phyloP scores from a whole-genome alignment of 2,888 invertebrate species.

The Nemoura dubitans region DNA sequence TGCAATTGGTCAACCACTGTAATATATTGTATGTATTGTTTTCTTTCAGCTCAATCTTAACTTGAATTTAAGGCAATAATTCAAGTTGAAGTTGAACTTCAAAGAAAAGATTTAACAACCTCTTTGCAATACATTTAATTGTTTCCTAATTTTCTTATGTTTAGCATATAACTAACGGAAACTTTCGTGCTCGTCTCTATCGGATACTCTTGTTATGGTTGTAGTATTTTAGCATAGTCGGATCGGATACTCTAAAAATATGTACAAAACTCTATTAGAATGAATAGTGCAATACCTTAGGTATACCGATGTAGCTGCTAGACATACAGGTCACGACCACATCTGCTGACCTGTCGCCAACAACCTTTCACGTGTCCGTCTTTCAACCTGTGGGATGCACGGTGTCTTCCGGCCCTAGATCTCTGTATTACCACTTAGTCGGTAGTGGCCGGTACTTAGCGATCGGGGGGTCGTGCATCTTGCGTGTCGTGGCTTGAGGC shows the following conservation, averaged over 20 bases:
- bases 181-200: neutral
- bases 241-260: neutral
- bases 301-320: neutral
- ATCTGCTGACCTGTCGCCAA: neutral
- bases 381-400: neutral
- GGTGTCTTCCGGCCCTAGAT: neutral
- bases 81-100: neutral
- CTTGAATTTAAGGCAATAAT: neutral
- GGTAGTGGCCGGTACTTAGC: neutral
- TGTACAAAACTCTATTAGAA: neutral
- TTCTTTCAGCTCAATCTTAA: conserved; percentile 27
- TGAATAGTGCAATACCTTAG: neutral
- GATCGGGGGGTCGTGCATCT: conserved; percentile 3
- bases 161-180: neutral
- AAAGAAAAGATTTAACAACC: neutral
- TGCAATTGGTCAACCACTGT: neutral
- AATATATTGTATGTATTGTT: conserved; percentile 30
- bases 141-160: neutral
- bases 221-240: neutral
- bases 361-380: neutral
- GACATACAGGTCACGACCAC: neutral
- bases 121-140: neutral
- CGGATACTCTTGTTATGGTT: neutral
- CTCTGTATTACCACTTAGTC: neutral
- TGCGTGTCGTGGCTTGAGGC: conserved; percentile 41